Evolutionary conservation across 2,113 vertebrate genomes (phyloP).

Genomic region (Mesocricetus auratus): DNA sequence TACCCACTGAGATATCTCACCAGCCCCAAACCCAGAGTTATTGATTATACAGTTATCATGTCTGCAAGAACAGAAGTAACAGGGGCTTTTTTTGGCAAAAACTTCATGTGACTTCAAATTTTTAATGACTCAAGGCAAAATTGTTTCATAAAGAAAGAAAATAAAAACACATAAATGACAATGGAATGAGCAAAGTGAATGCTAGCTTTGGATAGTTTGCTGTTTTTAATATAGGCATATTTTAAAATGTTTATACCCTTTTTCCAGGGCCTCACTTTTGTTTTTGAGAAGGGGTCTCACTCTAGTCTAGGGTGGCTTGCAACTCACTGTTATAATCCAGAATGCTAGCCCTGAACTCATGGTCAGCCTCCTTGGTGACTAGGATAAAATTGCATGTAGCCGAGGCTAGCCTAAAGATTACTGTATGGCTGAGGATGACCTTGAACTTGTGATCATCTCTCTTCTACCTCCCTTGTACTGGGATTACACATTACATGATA

Average conservation of each 20-base stretch:
- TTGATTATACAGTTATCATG: not conserved
- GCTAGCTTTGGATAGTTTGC: not conserved
- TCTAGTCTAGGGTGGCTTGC: not conserved
- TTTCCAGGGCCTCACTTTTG: not conserved
- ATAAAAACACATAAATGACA: not conserved
- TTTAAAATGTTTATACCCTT: not conserved
- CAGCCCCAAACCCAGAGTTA: not conserved
- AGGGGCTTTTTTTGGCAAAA: not conserved
- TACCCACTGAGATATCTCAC: not conserved
- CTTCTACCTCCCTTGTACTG: not conserved
- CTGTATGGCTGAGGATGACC: not conserved
- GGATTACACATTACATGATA: not conserved
- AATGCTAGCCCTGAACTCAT: not conserved
- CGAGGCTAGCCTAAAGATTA: not conserved
- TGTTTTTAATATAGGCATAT: not conserved
- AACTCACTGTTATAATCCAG: not conserved
- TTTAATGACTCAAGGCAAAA: not conserved
- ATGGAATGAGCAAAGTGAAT: not conserved
- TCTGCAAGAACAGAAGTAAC: not conserved
- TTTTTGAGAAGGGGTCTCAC: not conserved
- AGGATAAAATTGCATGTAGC: not conserved
- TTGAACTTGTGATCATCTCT: not conserved
- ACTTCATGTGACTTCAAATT: not conserved
- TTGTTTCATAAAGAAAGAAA: constrained; percentile 30
- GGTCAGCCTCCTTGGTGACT: not conserved